Conservation (phyloP, 1,140 invertebrate species). For the Pseudomyrmex flavicornis region DNA sequence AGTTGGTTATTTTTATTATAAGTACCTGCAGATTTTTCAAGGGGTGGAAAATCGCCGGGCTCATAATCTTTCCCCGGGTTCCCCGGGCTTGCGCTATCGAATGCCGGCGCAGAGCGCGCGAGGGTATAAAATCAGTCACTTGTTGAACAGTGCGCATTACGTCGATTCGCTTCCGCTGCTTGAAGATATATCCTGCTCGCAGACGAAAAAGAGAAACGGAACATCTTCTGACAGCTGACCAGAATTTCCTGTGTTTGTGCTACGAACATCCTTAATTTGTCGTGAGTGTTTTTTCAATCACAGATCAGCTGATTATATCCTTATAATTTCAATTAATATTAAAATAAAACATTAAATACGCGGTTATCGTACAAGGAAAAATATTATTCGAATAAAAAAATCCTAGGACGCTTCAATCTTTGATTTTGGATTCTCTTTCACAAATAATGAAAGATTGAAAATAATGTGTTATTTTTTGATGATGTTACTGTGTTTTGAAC, state of each 20-base stretch:
- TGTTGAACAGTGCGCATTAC: constrained; percentile 84
- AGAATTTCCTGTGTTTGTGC: constrained; percentile 31
- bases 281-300: constrained; percentile 25
- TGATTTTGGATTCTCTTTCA: too few relatives aligned
- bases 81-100: constrained; percentile 77
- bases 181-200: constrained; percentile 59
- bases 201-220: constrained; percentile 31
- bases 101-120: constrained; percentile 67
- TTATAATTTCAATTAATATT: too few relatives aligned
- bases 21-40: constrained; percentile 51
- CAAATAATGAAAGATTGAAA: too few relatives aligned
- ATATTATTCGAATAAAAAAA: too few relatives aligned
- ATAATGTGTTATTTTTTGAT: too few relatives aligned
- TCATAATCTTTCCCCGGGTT: constrained; percentile 37
- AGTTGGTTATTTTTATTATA: neutral
- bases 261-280: constrained; percentile 18
- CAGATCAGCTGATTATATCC: constrained; percentile 36
- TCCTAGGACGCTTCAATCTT: too few relatives aligned
- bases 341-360: too few relatives aligned
- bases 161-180: constrained; percentile 68
- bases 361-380: too few relatives aligned
- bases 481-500: too few relatives aligned
- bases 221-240: constrained; percentile 19
- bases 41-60: constrained; percentile 62
- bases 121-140: constrained; percentile 84